Base-by-base conservation (phyloP, 2,888 invertebrate genomes). In the Vesta saturnalis region DNA sequence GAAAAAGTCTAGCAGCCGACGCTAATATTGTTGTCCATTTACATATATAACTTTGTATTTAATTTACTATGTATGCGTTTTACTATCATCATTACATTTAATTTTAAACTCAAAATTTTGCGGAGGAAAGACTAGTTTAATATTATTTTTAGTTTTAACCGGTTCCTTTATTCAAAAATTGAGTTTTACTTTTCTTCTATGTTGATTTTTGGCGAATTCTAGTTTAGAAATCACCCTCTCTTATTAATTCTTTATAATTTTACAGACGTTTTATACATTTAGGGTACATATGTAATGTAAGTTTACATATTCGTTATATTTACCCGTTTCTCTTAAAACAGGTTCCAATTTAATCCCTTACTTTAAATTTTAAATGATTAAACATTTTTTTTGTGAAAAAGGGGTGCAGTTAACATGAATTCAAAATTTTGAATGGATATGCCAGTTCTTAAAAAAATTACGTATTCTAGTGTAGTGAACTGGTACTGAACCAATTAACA, bases 241-340 rank as follows among this genome's bases (percentile, higher is more conserved):
- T 19, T 52, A 52, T 52, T n/a, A n/a, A n/a, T n/a, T n/a, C n/a
- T 52, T 52, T 52, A 3, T 15, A 16, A 47, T 16, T 47, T 6
- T 21, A 12, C 18, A 19, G 19, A 52, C 52, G 19, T 18, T 52
- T 52, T 49, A 19, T 1, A 52, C 4, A 12, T 52, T 49, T 19
- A 19, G 52, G 52, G 52, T 52, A 52, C 52, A 52, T 52, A 52
- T 19, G 10, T 49, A 19, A 52, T 15, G 18, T 52, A 52, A 18
- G 39, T 39, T 39, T 39, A n/a, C 12, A 39, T 39, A 39, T 39
- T n/a, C 12, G 8, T 39, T 39, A 39, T n/a, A 39, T 39, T 39
- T 39, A 39, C 39, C 39, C 39, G 39, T 39, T 39, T 39, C 39
- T n/a, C 39, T 39, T 39, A 39, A n/a, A 39, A 39, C 39, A n/a